Evolutionary conservation across 2,113 vertebrate species (phyloP), one percentile per base, ranked within the genome.

Genomic region (Larimichthys polyactis): DNA sequence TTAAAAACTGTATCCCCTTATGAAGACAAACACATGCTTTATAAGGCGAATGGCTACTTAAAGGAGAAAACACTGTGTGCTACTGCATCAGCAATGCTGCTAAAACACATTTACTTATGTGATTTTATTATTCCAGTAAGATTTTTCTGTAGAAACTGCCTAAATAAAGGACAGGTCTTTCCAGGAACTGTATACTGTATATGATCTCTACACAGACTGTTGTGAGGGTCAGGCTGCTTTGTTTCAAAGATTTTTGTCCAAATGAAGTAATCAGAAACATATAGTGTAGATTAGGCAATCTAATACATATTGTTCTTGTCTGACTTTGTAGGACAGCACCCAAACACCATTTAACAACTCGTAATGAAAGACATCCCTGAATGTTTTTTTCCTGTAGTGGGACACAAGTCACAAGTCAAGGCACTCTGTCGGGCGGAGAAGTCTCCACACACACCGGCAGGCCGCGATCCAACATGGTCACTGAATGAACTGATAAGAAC

Each of bases 341-440:
- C 43, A 51, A 82, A 78, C 49, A 63, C 65, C 46, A 22, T 20
- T 69, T 15, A 65, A 71, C 75, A 77, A 62, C 55, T 80, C 0
- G 16, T 68, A 49, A 65, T 54, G 68, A 86, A 84, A 83, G 80
- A 89, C 71, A 67, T 90, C 87, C 86, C 88, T 91, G 91, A 90
- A 73, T 59, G 55, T 46, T 32, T 52, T 32, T 29, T 55, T 78
- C 63, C 70, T 71, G 63, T 62, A 52, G 76, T 43, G 69, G 77
- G 75, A 89, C 69, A 89, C 69, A 16, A 58, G 24, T 58, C 57
- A 75, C 68, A 77, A 72, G 67, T 91, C 90, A 95, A 95, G 95
- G 94, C 94, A 94, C 94, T 94, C 90, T 64, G 63, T 78, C 76
- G 48, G 63, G 65, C 79, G 51, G 60, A 82, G 22, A 46, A 17